Evolutionary conservation across 2,888 invertebrate species (phyloP).

Genomic region (Eristalis pertinax): DNA sequence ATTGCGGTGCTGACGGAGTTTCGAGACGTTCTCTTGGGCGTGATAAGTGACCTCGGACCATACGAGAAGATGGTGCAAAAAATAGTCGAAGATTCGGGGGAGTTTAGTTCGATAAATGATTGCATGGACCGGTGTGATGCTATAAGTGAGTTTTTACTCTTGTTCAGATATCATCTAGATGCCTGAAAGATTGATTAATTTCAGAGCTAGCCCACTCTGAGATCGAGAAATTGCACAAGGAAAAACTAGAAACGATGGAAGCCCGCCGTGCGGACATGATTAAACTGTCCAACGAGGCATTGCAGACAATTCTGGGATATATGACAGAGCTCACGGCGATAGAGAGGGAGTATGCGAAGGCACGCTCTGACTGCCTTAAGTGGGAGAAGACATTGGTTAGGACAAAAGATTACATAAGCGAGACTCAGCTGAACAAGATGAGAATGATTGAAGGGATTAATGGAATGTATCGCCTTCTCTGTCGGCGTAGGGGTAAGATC

Average conservation of each 20-base stretch:
- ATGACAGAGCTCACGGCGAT: slow-evolving; percentile 79
- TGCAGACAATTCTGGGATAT: slow-evolving; percentile 78
- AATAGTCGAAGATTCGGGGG: slow-evolving; percentile 79
- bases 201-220: slow-evolving; percentile 80
- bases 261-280: slow-evolving; percentile 79
- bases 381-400: slow-evolving; percentile 79
- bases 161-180: not conserved
- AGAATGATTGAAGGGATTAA: slow-evolving; percentile 77
- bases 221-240: slow-evolving; percentile 77
- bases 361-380: slow-evolving; percentile 76
- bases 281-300: slow-evolving; percentile 79
- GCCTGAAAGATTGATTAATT: not conserved
- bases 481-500: slow-evolving; percentile 64
- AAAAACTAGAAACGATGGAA: slow-evolving; percentile 78
- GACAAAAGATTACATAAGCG: slow-evolving; percentile 76
- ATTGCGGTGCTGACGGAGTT: slow-evolving; percentile 75
- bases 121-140: slow-evolving; percentile 81
- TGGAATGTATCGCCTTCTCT: slow-evolving; percentile 77
- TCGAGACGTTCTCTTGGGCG: slow-evolving; percentile 75
- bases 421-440: slow-evolving; percentile 74
- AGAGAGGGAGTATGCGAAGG: slow-evolving; percentile 78
- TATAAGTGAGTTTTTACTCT: slow-evolving; percentile 75
- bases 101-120: slow-evolving; percentile 77
- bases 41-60: slow-evolving; percentile 78
- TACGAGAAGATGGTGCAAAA: slow-evolving; percentile 79